These are phyloP conservation scores for Tychaedon coryphoeus DNA, from an alignment of 2,113 vertebrate genomes.

Conservation along the genomic window DNA sequence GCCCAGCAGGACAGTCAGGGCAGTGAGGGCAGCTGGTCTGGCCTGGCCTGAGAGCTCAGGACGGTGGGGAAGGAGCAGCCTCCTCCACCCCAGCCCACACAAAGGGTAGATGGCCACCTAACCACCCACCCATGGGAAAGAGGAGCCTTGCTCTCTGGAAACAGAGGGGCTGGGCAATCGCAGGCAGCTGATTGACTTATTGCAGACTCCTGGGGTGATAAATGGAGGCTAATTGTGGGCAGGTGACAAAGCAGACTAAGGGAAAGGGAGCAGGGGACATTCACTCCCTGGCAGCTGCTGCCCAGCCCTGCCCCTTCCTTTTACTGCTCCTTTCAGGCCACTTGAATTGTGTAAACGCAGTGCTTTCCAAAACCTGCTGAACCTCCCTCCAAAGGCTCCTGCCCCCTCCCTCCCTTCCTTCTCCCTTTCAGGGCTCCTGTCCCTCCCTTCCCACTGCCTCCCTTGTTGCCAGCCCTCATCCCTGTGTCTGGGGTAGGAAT, in stretches of 20 bases:
- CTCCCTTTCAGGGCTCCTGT: neutral
- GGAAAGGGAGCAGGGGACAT: neutral
- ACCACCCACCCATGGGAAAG: slow-evolving; percentile 30
- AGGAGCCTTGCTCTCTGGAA: neutral
- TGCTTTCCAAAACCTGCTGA: neutral
- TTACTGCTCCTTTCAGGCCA: slow-evolving; percentile 35
- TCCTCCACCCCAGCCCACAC: neutral
- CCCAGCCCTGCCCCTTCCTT: slow-evolving; percentile 31
- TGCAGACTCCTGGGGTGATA: slow-evolving; percentile 52
- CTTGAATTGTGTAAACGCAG: neutral
- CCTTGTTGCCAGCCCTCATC: neutral
- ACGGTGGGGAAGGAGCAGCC: neutral
- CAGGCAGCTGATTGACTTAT: slow-evolving; percentile 16
- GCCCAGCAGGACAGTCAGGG: neutral
- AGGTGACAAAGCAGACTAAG: slow-evolving; percentile 56
- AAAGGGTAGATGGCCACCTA: neutral
- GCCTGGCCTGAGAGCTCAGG: neutral
- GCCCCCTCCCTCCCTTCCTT: neutral
- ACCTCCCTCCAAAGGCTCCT: neutral
- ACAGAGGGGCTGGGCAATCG: neutral
- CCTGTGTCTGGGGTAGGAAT: neutral
- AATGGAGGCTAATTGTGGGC: slow-evolving; percentile 55
- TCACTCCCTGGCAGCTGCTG: slow-evolving; percentile 55
- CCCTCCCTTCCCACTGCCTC: neutral
- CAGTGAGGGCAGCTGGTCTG: neutral